A percentile compares a stretch with the other conserved stretches of the same genome.
phyloP scores from a whole-genome alignment of 2,888 invertebrate genomes.

The Tethea ocularis region DNA sequence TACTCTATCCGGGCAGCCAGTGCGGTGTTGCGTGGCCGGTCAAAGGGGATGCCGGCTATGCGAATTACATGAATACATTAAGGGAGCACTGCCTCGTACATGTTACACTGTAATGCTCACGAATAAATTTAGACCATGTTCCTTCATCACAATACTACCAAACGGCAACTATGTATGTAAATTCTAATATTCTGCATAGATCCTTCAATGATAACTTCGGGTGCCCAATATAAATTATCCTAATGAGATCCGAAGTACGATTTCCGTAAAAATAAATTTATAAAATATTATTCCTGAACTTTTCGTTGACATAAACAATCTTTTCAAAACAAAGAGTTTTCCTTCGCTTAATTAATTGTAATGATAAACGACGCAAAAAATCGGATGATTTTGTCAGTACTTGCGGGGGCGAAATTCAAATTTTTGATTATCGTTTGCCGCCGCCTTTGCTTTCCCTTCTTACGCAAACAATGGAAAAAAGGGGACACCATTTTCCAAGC shows the following conservation, averaged over 20 bases:
- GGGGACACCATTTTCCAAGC: conserved; percentile 75
- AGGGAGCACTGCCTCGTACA: conserved; percentile 77
- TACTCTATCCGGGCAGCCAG: conserved; percentile 77
- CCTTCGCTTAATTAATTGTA: conserved; percentile 73
- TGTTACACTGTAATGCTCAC: conserved; percentile 81
- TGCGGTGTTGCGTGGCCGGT: conserved; percentile 82
- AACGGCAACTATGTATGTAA: conserved; percentile 71
- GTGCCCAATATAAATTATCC: conserved; percentile 27
- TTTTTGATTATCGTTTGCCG: conserved; percentile 79
- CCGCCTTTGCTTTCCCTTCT: conserved; percentile 72
- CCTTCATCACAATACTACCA: conserved; percentile 70
- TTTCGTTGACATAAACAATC: conserved; percentile 59
- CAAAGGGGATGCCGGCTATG: conserved; percentile 83
- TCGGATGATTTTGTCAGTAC: conserved; percentile 75
- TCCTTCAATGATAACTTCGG: conserved; percentile 48
- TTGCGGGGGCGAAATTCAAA: conserved; percentile 78
- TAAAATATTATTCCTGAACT: conserved; percentile 40
- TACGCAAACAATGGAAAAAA: conserved; percentile 79
- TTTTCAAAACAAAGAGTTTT: conserved; percentile 58
- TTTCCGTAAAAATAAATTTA: conserved; percentile 32
- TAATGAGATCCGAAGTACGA: conserved; percentile 9
- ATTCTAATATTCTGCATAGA: conserved; percentile 64
- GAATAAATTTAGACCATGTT: conserved; percentile 80
- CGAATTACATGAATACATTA: conserved; percentile 84
- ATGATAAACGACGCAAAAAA: conserved; percentile 77